Evolutionary conservation across 1,140 invertebrate species (phyloP).

Genomic region (Tachypleus tridentatus): DNA sequence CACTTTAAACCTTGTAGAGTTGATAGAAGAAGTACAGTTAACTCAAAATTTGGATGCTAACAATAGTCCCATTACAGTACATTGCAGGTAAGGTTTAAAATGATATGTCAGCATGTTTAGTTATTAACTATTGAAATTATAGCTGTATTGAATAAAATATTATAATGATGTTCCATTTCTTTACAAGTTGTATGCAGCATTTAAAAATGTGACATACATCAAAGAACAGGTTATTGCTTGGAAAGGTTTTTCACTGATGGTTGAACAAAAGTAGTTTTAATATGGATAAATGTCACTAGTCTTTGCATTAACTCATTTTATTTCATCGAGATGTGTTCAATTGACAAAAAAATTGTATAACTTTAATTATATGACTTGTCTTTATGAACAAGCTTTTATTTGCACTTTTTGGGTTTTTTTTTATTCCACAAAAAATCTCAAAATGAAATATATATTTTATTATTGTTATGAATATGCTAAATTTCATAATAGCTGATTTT

Average conservation of each 20-base stretch:
- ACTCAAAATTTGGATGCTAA: constrained; percentile 17
- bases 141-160: background rate
- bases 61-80: constrained; percentile 18
- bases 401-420: too few species aligned
- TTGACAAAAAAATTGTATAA: too few species aligned
- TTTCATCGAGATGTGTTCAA: too few species aligned
- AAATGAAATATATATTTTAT: too few species aligned
- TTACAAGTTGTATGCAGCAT: background rate
- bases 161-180: background rate
- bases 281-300: background rate
- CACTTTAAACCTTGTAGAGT: constrained; percentile 18
- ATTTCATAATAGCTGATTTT: too few species aligned
- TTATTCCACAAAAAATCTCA: too few species aligned
- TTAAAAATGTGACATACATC: too few species aligned
- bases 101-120: too few species aligned
- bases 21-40: constrained; percentile 22
- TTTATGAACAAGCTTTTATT: too few species aligned
- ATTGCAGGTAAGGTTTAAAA: constrained; percentile 17
- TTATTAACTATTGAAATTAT: background rate
- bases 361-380: too few species aligned
- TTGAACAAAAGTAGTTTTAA: background rate
- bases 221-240: background rate
- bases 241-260: background rate
- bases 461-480: too few species aligned
- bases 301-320: too few species aligned